Base-by-base conservation (phyloP, 1,140 invertebrate species). In the Gryllus bimaculatus region DNA sequence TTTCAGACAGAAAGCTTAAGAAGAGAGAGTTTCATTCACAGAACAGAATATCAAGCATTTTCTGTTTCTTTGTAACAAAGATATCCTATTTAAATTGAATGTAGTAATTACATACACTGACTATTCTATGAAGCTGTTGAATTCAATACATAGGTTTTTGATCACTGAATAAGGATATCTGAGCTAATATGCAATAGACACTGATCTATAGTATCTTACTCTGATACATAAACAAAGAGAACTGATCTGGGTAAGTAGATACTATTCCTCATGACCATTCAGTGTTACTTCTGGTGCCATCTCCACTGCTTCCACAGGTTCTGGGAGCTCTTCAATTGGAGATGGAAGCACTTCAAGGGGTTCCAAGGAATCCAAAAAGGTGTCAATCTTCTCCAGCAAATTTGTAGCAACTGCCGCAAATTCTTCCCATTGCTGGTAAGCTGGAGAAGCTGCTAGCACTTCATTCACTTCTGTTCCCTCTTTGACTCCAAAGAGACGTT, bases 401-500 rank as follows among this genome's bases (percentile, higher is more conserved):
- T 90, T 90, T 13, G 90, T 90, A 26, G 89, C 90, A 8, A 91
- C 90, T 80, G 86, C 84, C 8, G 90, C 89, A 84, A 91, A 91
- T 80, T 91, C 89, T 84, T 91, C 90, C 90, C 90, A 91, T 39
- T 78, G 79, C 74, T 83, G 81, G 77, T 84, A 86, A 12, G 82
- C 82, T 10, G 80, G 13, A n/a, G 79, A 81, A 75, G 81, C 76
- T 10, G 81, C 79, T 21, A 83, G 75, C 4, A 76, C 26, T 26
- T 83, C 81, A 20, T 81, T 81, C 0, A 81, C 78, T 48, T 80
- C 80, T 15, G 66, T 54, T 20, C 78, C 79, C 78, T 83, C 83
- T 75, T 78, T 48, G 10, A 83, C 80, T 15, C 82, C 83, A 77
- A 83, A 84, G 66, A 85, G 77, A 47, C 81, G 80, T 79, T 84